Conservation (phyloP, 2,113 vertebrate species). For the Arizona elegans region DNA sequence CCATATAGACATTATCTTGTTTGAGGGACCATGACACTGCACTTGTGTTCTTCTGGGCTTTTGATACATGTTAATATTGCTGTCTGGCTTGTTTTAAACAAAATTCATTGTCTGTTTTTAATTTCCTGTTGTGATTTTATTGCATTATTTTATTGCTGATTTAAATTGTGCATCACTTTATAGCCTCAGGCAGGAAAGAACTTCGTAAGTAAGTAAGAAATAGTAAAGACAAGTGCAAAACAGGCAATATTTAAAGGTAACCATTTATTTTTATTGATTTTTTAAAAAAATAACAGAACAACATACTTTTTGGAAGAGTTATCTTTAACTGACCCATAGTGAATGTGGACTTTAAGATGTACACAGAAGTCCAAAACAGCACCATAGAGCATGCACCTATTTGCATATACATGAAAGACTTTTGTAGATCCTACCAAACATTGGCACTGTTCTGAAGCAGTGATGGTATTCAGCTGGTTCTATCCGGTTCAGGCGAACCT, state of each 20-base stretch:
- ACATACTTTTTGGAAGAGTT: not conserved
- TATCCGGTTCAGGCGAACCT: no score
- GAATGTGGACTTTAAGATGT: not conserved
- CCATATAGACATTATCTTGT: not conserved
- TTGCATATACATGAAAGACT: not conserved
- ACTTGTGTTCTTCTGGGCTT: not conserved
- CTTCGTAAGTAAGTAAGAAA: not conserved
- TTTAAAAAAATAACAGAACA: not conserved
- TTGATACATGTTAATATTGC: not conserved
- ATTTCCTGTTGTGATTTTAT: not conserved
- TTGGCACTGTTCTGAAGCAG: not conserved
- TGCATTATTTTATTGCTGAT: not conserved
- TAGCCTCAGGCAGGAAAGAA: not conserved
- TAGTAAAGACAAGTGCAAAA: not conserved
- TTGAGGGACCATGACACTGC: not conserved
- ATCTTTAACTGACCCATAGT: not conserved
- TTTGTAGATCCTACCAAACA: not conserved
- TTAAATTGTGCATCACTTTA: not conserved
- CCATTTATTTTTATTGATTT: not conserved
- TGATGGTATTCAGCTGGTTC: no score
- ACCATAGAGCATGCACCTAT: not conserved
- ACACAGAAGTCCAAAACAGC: not conserved
- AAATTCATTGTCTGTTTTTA: not conserved
- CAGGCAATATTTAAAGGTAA: not conserved
- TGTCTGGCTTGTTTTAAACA: not conserved